Conservation (phyloP, 2,797 vertebrate genomes). For the Sebastes taczanowskii region DNA sequence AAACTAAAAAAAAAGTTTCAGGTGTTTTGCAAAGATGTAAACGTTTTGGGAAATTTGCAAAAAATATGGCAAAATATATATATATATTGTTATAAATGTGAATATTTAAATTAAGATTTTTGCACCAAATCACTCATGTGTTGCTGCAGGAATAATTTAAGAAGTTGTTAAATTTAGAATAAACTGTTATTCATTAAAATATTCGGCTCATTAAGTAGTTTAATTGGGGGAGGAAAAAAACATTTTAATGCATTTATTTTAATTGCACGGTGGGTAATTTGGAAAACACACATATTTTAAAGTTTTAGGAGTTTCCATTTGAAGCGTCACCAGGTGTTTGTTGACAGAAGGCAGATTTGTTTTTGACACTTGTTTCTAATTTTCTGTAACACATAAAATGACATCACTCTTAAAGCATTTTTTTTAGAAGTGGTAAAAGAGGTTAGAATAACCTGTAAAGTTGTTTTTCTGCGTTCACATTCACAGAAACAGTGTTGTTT, state of each 20-base stretch:
- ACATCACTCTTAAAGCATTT: neutral
- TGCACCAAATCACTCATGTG: neutral
- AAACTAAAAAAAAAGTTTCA: too few species aligned
- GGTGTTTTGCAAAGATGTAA: neutral
- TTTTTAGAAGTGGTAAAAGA: conserved; percentile 11
- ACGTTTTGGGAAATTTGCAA: neutral
- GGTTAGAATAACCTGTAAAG: conserved; percentile 48
- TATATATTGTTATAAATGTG: neutral
- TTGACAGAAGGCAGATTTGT: conserved; percentile 54
- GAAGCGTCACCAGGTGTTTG: conserved; percentile 46
- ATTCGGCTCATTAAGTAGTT: neutral
- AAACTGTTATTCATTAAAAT: neutral
- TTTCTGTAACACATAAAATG: conserved; percentile 32
- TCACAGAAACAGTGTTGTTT: neutral
- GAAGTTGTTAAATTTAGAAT: neutral
- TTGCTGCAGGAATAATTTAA: neutral
- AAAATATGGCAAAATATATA: neutral
- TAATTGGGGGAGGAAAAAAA: neutral
- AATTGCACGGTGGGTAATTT: neutral
- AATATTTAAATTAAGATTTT: neutral
- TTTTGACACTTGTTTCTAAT: conserved; percentile 47
- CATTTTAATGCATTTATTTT: neutral
- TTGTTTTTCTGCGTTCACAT: neutral
- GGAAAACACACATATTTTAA: neutral
- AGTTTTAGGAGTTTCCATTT: conserved; percentile 3